These are phyloP conservation scores for Pachycephus smyrnensis DNA, from an alignment of 2,888 invertebrate genomes.

Conservation along the genomic window DNA sequence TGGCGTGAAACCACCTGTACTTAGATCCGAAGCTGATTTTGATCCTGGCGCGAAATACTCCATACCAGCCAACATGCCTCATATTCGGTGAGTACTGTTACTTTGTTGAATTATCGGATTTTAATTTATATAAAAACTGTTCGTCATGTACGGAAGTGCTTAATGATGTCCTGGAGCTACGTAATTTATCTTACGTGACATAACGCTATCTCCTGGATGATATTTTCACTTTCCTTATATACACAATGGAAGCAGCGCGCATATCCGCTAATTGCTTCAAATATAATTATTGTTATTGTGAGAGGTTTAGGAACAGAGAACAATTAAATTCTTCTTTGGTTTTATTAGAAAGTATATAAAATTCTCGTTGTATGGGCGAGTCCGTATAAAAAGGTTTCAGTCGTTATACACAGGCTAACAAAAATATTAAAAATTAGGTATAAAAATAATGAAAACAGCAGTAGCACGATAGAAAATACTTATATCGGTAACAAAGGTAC, in stretches of 20 bases:
- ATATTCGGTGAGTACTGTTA: conserved; percentile 80
- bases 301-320: not conserved
- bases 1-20: conserved; percentile 87
- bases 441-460: not conserved
- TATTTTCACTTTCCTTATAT: not conserved
- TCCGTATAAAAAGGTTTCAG: not conserved
- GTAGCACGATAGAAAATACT: not conserved
- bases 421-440: not conserved
- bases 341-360: conserved; percentile 55
- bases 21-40: conserved; percentile 88
- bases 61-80: conserved; percentile 90
- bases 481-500: not conserved
- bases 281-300: not conserved
- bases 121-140: not conserved
- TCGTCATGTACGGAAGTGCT: not conserved
- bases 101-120: conserved; percentile 15
- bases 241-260: not conserved
- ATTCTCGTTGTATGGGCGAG: not conserved
- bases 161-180: not conserved
- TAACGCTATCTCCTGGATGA: not conserved
- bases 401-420: not conserved
- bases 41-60: conserved; percentile 95
- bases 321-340: conserved; percentile 53
- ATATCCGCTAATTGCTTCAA: not conserved
- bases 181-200: not conserved